Conservation (phyloP, 2,888 invertebrate genomes). For the Euzophera pinguis region DNA sequence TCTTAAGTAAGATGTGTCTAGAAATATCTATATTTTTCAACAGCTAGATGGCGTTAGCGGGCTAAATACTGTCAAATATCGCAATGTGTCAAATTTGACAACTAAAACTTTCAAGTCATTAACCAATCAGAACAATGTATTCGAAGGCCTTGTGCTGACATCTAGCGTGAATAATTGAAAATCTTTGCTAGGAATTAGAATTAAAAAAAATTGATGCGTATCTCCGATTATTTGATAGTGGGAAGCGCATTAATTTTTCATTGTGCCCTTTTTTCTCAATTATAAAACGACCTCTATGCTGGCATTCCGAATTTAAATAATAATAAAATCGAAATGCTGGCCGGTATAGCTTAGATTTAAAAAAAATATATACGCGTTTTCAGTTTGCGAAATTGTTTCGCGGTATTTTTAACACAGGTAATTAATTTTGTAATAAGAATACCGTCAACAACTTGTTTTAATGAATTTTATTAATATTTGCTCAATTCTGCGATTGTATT, state of each 20-base stretch:
- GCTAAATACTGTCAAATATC: too few relatives aligned
- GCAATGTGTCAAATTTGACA: too few relatives aligned
- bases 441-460: too few relatives aligned
- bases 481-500: conserved; percentile 6
- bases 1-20: too few relatives aligned
- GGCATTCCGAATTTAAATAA: conserved; percentile 14
- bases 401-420: background rate
- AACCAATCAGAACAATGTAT: too few relatives aligned
- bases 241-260: background rate
- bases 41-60: too few relatives aligned
- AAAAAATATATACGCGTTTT: background rate
- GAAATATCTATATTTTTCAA: too few relatives aligned
- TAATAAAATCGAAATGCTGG: conserved; percentile 12
- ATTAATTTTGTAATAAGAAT: too few relatives aligned
- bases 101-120: too few relatives aligned
- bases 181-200: background rate
- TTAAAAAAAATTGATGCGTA: background rate
- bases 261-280: background rate
- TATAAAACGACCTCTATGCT: background rate
- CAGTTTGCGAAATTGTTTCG: background rate
- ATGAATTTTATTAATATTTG: background rate
- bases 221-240: background rate
- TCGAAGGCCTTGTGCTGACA: too few relatives aligned
- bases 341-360: background rate
- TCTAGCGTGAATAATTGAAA: too few relatives aligned